These are phyloP conservation scores for Diabrotica undecimpunctata DNA, from an alignment of 1,140 invertebrate species.

Conservation along the genomic window DNA sequence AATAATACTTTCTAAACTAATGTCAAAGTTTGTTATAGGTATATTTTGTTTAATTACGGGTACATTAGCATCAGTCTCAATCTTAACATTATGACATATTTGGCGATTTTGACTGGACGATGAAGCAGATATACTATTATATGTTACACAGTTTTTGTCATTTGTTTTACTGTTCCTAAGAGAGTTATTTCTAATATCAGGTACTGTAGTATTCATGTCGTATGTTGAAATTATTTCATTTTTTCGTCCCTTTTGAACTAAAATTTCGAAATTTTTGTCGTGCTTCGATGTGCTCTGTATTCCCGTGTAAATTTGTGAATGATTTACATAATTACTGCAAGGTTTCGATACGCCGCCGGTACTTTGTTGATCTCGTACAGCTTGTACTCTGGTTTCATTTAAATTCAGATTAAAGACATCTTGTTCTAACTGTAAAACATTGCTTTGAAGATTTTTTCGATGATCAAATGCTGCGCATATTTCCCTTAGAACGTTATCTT, in stretches of 20 bases:
- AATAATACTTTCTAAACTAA: slow-evolving; percentile 86
- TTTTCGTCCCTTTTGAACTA: slow-evolving; percentile 83
- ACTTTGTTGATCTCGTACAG: too few species aligned
- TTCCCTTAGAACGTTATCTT: slow-evolving; percentile 79
- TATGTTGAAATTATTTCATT: slow-evolving; percentile 74
- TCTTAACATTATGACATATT: slow-evolving; percentile 19
- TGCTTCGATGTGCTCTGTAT: slow-evolving; percentile 84
- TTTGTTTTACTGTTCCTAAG: slow-evolving; percentile 14
- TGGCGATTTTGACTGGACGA: slow-evolving; percentile 25
- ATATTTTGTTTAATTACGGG: slow-evolving; percentile 64
- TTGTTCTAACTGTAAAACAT: slow-evolving; percentile 70
- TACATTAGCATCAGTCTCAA: slow-evolving; percentile 14
- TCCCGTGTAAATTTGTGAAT: slow-evolving; percentile 86
- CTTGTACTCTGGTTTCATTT: slow-evolving; percentile 59
- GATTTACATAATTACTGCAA: slow-evolving; percentile 66
- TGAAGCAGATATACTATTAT: slow-evolving; percentile 40
- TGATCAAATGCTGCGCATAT: slow-evolving; percentile 77
- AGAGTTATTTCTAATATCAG: slow-evolving; percentile 20
- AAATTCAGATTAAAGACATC: slow-evolving; percentile 73
- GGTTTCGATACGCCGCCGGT: too few species aligned
- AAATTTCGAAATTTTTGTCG: slow-evolving; percentile 84
- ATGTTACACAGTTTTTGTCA: slow-evolving; percentile 26
- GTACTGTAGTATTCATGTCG: slow-evolving; percentile 32
- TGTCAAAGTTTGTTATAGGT: slow-evolving; percentile 83
- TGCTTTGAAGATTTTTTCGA: slow-evolving; percentile 73